Base-by-base conservation (phyloP, 2,888 invertebrate genomes). In the Arrhopalites spinosus region DNA sequence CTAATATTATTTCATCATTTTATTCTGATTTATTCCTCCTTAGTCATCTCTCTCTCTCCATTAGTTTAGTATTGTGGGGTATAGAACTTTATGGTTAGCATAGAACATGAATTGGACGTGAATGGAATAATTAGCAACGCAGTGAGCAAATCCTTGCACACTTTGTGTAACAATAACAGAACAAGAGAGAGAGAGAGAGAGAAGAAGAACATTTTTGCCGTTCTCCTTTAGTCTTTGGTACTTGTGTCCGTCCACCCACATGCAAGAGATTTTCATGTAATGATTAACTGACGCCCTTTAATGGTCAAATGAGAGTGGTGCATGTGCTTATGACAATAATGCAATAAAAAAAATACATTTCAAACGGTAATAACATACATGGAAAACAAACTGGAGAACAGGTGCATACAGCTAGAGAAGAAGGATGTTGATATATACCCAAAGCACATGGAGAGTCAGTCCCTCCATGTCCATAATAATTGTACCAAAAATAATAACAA, bases 91-190 rank as follows among this genome's bases (percentile, higher is more conserved):
- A n/a, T n/a, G n/a, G n/a, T n/a, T n/a, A n/a, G n/a, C n/a, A n/a
- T n/a, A n/a, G n/a, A n/a, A n/a, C n/a, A n/a, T n/a, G n/a, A n/a
- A n/a, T n/a, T n/a, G n/a, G n/a, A n/a, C 71, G 71, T 71, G 59
- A 59, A 71, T 59, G 36, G 71, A 71, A 71, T 71, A 71, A 71
- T 71, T 71, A 59, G 59, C 23, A 50, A 68, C n/a, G 68, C 27
- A 59, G 23, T 71, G 43, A 59, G 61, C 43, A 71, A 71, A 61
- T 53, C 69, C 69, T 69, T 50, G 71, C 25, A 56, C 61, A 71
- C 17, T 36, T 36, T 36, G n/a, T n/a, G n/a, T n/a, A 69, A 47
- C 7, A 69, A 47, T 13, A 29, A 70, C 45, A 56, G n/a, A n/a
- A 30, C 71, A 2, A 61, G 7, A 56, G 23, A 56, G n/a, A 23